Evolutionary conservation across 1,140 invertebrate species (phyloP).

Genomic region (Anthonomus grandis): DNA sequence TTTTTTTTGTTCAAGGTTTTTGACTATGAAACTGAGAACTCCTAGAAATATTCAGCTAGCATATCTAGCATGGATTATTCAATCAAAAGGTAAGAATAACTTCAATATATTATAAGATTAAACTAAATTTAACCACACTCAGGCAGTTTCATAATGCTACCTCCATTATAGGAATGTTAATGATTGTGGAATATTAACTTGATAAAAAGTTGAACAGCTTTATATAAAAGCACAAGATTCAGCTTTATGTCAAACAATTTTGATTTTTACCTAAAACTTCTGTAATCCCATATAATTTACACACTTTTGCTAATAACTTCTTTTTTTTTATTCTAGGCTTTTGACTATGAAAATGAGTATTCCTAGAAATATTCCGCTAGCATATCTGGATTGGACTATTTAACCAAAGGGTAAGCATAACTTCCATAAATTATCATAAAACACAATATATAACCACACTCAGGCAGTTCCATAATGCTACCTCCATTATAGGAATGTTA

Average conservation of each 20-base stretch:
- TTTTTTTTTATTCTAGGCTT: neutral
- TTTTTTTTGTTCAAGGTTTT: no score
- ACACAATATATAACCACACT: constrained; percentile 10
- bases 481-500: constrained; percentile 16
- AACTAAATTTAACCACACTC: constrained; percentile 16
- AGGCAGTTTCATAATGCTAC: constrained; percentile 23
- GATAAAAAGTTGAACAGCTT: neutral
- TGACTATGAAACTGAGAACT: no score
- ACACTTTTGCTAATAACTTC: neutral
- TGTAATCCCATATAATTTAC: neutral
- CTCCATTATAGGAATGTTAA: constrained; percentile 18
- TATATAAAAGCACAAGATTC: neutral
- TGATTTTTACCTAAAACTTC: neutral
- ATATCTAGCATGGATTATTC: no score
- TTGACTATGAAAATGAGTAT: neutral
- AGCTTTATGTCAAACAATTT: constrained; percentile 7
- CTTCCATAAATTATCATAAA: neutral
- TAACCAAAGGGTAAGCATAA: neutral
- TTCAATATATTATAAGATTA: no score
- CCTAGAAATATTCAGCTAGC: no score
- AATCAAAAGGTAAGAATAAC: no score
- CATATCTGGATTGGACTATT: no score
- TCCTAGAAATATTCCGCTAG: neutral
- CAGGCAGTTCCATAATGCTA: constrained; percentile 23
- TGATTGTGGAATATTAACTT: constrained; percentile 19